Base-by-base conservation (phyloP, 2,797 vertebrate genomes). In the Coregonus sp. region DNA sequence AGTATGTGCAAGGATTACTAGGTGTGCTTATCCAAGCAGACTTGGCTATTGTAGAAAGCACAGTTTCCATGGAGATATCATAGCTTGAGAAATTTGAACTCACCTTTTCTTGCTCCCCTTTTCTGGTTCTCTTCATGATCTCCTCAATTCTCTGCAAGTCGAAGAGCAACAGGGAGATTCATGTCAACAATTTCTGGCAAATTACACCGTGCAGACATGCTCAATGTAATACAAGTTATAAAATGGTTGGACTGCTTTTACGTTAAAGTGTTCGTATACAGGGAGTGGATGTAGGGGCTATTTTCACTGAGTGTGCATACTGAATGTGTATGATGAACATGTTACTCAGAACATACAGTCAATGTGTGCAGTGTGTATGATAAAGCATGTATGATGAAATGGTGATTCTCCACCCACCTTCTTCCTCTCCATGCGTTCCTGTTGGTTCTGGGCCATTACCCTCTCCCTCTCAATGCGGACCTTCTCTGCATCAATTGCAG, bases 61-160 rank as follows among this genome's bases (percentile, higher is more conserved):
- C 47, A 47, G 50, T 7, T 29, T 3, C 35, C 50, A 59, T 15
- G 70, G 18, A 12, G 40, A 71, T 56, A 40, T 6, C 18, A 63
- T 2, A 2, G 33, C 25, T 29, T 68, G 65, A 52, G 68, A 56
- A 89, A 87, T 91, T 96, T 97, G 18, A 84, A 90, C 76, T 96
- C 92, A 0, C 51, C 91, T 75, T 90, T 7, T 61, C 56, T n/a
- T 7, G 93, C 9, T 97, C 95, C 0, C 93, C 93, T 92, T 96
- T 98, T 80, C 97, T 95, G 0, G 96, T 98, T 91, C 96, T 96
- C 88, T 96, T 98, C 97, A 98, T 99, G 85, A 98, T 98, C 94
- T 98, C 97, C 80, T 98, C 96, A 56, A 98, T 97, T 93, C 97
- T 96, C 97, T 98, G 88, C 76, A 86, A 84, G 86, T 66, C 76